These are phyloP conservation scores for Hydrozoanthus gracilis DNA, from an alignment of 92 coral and sea anemone genomes.

Conservation along the genomic window DNA sequence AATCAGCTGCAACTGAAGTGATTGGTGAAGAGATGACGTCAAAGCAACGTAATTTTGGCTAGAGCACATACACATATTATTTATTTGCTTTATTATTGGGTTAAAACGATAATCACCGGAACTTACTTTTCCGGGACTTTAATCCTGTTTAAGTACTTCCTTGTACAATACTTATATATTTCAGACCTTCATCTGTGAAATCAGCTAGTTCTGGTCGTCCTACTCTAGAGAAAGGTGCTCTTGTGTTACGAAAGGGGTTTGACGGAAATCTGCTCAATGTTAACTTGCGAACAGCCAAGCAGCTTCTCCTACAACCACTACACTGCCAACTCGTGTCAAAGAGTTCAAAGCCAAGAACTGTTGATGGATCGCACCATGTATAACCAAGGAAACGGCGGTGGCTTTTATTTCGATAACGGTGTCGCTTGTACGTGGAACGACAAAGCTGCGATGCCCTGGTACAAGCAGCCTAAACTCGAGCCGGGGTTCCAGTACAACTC, in stretches of 20 bases:
- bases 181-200: not conserved
- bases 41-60: constrained; percentile 12
- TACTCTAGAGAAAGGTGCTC: constrained; percentile 3
- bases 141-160: constrained; percentile 41
- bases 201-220: not conserved
- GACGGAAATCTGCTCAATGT: not conserved
- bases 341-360: constrained; percentile 1
- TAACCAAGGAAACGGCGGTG: not conserved
- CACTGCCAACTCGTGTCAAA: not conserved
- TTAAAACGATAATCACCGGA: not conserved
- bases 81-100: not conserved
- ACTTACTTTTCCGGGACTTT: not conserved
- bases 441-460: not conserved
- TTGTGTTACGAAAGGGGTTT: not conserved
- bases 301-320: not conserved
- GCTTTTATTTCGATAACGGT: not conserved
- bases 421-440: not conserved
- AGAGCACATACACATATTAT: constrained; percentile 1
- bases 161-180: constrained; percentile 11
- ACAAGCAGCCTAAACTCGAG: constrained; percentile 26
- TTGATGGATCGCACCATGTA: constrained; percentile 7
- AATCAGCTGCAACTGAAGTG: not conserved
- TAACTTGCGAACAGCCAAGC: constrained; percentile 9
- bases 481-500: not conserved
- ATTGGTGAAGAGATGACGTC: constrained; percentile 25